Evolutionary conservation across 2,888 invertebrate genomes (phyloP).

Genomic region (Nephrotoma appendiculata): DNA sequence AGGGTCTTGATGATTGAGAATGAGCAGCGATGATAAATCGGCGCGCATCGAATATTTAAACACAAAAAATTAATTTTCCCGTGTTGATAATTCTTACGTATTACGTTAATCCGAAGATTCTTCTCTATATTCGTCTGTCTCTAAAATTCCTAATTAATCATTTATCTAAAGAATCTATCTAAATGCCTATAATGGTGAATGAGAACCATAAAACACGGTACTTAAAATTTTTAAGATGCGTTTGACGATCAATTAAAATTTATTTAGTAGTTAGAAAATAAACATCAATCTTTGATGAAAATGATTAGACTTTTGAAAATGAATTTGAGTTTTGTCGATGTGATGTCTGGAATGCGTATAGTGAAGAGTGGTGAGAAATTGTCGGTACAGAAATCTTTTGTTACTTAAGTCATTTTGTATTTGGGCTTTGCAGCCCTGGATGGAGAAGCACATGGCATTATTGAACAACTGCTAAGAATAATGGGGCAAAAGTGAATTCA

Average conservation of each 20-base stretch:
- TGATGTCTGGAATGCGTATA: background rate
- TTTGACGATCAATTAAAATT: background rate
- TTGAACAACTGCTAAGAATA: no score
- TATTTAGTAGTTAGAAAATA: background rate
- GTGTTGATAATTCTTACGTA: background rate
- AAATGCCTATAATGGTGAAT: background rate
- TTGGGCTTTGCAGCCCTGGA: no score
- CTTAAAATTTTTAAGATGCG: background rate
- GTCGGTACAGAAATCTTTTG: no score
- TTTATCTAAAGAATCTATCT: background rate
- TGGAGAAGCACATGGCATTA: no score
- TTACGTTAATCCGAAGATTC: background rate
- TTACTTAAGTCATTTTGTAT: no score
- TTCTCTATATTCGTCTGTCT: background rate
- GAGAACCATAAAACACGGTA: background rate
- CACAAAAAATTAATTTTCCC: background rate
- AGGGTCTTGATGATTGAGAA: background rate
- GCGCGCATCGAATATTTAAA: background rate
- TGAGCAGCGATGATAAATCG: background rate
- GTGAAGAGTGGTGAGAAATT: no score
- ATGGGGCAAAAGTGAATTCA: no score
- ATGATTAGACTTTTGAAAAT: background rate
- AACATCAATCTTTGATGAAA: background rate
- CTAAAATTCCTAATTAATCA: background rate
- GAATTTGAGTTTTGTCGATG: background rate